Percentiles rank a stretch among this genome's conserved stretches.
Conservation (phyloP, 1,140 invertebrate species). For the Panulirus ornatus region DNA sequence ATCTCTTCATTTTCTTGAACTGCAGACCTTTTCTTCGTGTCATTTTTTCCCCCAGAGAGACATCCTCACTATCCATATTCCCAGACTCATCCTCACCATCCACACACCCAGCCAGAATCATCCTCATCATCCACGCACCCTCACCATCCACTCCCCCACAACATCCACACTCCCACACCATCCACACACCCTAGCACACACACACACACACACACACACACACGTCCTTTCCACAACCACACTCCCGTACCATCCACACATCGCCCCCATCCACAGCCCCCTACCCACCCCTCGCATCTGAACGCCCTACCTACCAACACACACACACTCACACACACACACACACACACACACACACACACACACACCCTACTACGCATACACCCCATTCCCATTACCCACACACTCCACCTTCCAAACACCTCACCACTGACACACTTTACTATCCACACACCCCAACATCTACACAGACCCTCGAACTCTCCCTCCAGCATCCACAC, state of each 20-base stretch:
- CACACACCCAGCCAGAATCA: neutral
- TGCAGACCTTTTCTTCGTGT: too few species aligned
- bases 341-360: constrained; percentile 1
- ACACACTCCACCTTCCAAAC: neutral
- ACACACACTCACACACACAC: neutral
- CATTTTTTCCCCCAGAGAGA: too few species aligned
- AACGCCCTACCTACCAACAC: neutral
- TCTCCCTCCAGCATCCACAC: neutral
- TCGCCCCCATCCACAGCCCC: neutral
- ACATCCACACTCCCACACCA: neutral
- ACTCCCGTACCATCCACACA: neutral
- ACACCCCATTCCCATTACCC: neutral
- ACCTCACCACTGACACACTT: neutral
- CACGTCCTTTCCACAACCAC: neutral
- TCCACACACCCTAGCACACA: neutral
- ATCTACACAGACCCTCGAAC: neutral
- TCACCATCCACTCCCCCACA: neutral
- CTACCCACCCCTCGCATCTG: neutral
- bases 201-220: constrained; percentile 18
- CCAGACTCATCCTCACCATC: neutral
- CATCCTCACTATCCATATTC: neutral
- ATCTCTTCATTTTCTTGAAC: too few species aligned
- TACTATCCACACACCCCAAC: neutral
- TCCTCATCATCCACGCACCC: neutral
- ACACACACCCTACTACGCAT: neutral